A percentile compares a stretch with the other conserved stretches of the same genome.
These are phyloP conservation scores for Clarias magur DNA, from an alignment of 2,113 vertebrate genomes.

Conservation along the genomic window DNA sequence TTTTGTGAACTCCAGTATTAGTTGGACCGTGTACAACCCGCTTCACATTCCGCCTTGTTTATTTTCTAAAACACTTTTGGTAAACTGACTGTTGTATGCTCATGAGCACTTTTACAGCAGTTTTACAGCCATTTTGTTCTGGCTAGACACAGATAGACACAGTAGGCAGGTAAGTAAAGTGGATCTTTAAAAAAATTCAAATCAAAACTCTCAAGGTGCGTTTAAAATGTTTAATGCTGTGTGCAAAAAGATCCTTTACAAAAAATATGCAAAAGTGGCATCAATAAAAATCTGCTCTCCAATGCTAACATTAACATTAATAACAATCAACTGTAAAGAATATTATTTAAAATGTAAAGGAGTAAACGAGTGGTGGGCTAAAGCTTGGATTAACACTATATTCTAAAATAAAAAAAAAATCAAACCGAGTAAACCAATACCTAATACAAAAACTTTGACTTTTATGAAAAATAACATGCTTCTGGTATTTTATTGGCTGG, in stretches of 20 bases:
- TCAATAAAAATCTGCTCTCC: not conserved
- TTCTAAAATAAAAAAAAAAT: not conserved
- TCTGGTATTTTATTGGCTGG: not conserved
- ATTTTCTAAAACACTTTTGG: no score
- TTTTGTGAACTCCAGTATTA: no score
- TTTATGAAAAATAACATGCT: not conserved
- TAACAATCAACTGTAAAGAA: not conserved
- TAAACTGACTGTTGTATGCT: no score
- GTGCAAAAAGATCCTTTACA: slow-evolving; percentile 18
- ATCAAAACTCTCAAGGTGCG: not conserved
- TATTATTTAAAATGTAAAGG: not conserved
- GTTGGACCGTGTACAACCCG: no score
- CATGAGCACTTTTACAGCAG: no score
- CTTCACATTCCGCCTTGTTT: no score
- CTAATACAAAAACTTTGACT: not conserved
- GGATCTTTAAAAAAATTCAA: not conserved
- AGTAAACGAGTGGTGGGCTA: not conserved
- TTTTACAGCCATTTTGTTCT: not conserved
- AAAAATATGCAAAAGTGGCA: slow-evolving; percentile 14
- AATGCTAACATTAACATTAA: slow-evolving; percentile 2
- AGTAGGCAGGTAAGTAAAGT: not conserved
- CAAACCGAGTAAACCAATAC: not conserved
- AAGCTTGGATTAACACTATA: not conserved
- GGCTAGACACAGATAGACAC: not conserved
- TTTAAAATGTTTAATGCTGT: slow-evolving; percentile 46